Evolutionary conservation across 2,113 vertebrate species (phyloP).

Genomic region (Columba livia): DNA sequence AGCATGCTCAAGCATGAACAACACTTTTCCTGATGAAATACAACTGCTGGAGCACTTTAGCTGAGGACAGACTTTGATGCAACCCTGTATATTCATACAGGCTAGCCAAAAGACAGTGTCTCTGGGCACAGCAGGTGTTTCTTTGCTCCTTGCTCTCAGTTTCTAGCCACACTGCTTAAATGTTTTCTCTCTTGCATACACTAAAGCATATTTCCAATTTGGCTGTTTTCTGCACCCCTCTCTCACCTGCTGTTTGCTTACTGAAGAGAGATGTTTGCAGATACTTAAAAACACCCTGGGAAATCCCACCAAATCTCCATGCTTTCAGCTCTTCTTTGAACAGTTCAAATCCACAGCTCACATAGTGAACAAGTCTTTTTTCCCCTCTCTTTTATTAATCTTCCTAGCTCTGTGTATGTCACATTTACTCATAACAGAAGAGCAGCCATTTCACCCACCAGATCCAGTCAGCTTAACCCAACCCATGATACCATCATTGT

Average conservation of each 20-base stretch:
- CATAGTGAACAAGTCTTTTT: neutral
- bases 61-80: neutral
- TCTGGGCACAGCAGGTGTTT: neutral
- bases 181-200: neutral
- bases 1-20: neutral
- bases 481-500: slow-evolving; percentile 17
- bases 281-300: neutral
- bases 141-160: neutral
- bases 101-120: neutral
- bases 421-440: slow-evolving; percentile 25
- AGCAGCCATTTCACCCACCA: slow-evolving; percentile 28
- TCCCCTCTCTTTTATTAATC: neutral
- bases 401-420: neutral
- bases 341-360: neutral
- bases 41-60: neutral
- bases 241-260: neutral
- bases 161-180: neutral
- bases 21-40: neutral
- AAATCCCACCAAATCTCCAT: slow-evolving; percentile 7
- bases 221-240: neutral
- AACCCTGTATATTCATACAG: neutral
- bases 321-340: neutral
- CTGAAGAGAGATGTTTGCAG: neutral
- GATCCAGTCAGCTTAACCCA: slow-evolving; percentile 41
- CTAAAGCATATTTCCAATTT: neutral